Evolutionary conservation across 2,113 vertebrate genomes (phyloP).

Genomic region (Mus musculus): DNA sequence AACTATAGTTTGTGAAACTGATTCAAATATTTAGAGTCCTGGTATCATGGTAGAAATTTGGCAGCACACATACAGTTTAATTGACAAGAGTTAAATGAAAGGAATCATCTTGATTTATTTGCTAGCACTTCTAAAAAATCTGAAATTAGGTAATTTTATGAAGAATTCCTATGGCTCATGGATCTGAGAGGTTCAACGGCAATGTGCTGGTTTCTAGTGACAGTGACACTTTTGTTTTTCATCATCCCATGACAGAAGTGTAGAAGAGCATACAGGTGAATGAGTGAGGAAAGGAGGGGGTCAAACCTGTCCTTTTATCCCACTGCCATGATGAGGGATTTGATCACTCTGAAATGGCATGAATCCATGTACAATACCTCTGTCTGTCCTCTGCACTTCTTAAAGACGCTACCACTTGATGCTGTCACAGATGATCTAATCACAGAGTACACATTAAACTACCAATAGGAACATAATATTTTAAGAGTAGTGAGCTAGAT

Average conservation of each 20-base stretch:
- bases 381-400: not conserved
- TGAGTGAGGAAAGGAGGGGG: not conserved
- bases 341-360: not conserved
- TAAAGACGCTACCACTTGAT: not conserved
- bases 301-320: too few relatives aligned
- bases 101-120: not conserved
- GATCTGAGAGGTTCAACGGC: not conserved
- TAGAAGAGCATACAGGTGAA: too few relatives aligned
- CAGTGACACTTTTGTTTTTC: not conserved
- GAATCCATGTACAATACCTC: not conserved
- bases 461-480: not conserved
- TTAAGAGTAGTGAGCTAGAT: not conserved
- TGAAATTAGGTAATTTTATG: not conserved
- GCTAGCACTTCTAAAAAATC: not conserved
- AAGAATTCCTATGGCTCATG: not conserved
- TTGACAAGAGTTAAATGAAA: conserved; percentile 8
- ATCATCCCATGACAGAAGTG: not conserved
- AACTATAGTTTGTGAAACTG: not conserved
- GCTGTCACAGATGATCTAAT: not conserved
- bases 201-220: not conserved
- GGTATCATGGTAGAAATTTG: not conserved
- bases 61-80: not conserved
- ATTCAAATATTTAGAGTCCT: not conserved
- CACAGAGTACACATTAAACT: not conserved
- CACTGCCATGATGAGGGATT: not conserved